Evolutionary conservation across 1,140 invertebrate species (phyloP), one percentile per base, ranked within the genome.

Genomic region (Paraescarpia echinospica): DNA sequence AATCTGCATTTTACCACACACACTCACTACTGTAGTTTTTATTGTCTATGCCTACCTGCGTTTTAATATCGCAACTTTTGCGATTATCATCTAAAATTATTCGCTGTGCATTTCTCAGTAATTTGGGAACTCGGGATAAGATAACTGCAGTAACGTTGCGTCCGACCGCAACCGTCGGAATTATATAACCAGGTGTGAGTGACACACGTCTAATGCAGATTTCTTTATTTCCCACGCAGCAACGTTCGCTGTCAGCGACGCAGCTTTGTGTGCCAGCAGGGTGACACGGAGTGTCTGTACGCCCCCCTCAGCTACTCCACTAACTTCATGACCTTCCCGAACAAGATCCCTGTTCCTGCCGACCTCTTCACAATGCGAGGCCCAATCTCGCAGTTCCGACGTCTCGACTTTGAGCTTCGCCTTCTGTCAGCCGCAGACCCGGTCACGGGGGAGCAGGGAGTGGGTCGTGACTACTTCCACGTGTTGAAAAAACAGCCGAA

Each of bases 301-400:
- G 97, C 97, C 94, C 98, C 98, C 0, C 97, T 98, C 33, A 97
- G 98, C 91, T 98, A 98, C 94, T 98, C 98, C 8, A 98, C 97
- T 96, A 99, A 99, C 96, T 99, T 98, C 95, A 98, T 99, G 93
- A 98, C 98, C 0, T 97, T 99, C 94, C 97, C 98, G 0, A 98
- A 98, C 91, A 98, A 98, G 95, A 96, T 98, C 33, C 97, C 97
- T 35, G 97, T 99, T 12, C 97, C 98, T 0, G 94, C 96, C 1
- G 97, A 98, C 92, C 96, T 99, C 1, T 99, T 99, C 95, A 98
- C 98, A 18, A 98, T 99, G 97, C 97, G 98, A 92, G 96, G 98
- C 0, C 98, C 98, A 0, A 96, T 97, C 33, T 97, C 97, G 96
- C 95, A 96, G 96, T 33, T 97, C 97, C 33, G 97, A 97, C 59